These are phyloP conservation scores for Melanostigma gelatinosum DNA, from an alignment of 2,113 vertebrate genomes.

Conservation along the genomic window DNA sequence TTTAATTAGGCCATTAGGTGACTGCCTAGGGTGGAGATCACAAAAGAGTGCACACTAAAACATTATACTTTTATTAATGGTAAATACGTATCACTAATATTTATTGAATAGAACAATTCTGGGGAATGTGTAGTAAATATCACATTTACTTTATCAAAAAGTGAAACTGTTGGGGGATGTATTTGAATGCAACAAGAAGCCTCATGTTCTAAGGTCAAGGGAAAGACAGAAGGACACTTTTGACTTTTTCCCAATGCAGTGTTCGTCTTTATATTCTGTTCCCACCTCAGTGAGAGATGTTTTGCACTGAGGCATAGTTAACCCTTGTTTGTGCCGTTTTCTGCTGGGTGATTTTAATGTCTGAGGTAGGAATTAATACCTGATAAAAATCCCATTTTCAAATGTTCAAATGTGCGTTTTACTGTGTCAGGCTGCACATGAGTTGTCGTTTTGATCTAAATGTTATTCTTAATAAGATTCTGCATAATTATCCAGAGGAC, in stretches of 20 bases:
- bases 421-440: conserved; percentile 4
- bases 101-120: neutral
- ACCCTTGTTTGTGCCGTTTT: conserved; percentile 9
- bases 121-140: neutral
- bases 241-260: neutral
- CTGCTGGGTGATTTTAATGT: neutral
- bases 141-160: conserved; percentile 3
- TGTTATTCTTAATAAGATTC: conserved; percentile 19
- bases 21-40: neutral
- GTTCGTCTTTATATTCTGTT: conserved; percentile 7
- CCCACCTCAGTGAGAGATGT: conserved; percentile 3
- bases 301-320: neutral
- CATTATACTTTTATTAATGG: conserved; percentile 2
- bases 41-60: conserved; percentile 16
- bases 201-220: neutral
- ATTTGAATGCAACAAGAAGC: conserved; percentile 9
- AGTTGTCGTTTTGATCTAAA: conserved; percentile 23
- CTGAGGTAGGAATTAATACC: neutral
- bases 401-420: conserved; percentile 8
- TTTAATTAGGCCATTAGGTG: conserved; percentile 10
- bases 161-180: neutral
- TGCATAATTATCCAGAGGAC: neutral
- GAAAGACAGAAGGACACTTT: neutral
- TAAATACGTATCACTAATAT: conserved; percentile 4
- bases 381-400: conserved; percentile 12